A percentile compares a stretch with the other conserved stretches of the same genome.
Conservation (phyloP, 2,888 invertebrate genomes). For the Caenorhabditis zanzibari region DNA sequence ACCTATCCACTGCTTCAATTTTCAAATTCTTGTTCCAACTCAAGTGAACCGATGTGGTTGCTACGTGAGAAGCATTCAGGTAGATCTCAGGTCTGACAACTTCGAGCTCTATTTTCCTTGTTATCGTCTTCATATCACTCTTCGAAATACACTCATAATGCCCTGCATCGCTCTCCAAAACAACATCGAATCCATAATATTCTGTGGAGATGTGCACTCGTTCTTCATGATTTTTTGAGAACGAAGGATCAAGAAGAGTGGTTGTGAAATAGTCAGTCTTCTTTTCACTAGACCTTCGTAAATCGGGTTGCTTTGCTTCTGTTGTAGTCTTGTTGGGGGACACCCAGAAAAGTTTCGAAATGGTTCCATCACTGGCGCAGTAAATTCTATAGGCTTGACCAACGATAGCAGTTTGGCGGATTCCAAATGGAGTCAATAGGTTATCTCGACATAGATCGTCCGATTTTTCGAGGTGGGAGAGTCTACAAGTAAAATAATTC, state of each 20-base stretch:
- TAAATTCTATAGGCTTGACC: conserved; percentile 65
- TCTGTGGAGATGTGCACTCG: conserved; percentile 64
- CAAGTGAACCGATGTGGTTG: conserved; percentile 64
- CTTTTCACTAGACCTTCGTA: conserved; percentile 18
- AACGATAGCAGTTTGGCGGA: conserved; percentile 48
- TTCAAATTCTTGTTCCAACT: conserved; percentile 68
- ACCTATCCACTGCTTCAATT: conserved; percentile 65
- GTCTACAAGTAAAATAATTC: too few species aligned
- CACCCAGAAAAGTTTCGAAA: conserved; percentile 59
- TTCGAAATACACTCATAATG: conserved; percentile 63
- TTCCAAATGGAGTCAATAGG: conserved; percentile 50
- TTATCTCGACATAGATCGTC: conserved; percentile 63
- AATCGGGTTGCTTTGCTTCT: conserved; percentile 43
- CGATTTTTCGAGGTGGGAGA: conserved; percentile 23
- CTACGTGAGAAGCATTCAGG: conserved; percentile 57
- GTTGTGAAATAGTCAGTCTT: conserved; percentile 67
- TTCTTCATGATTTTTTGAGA: conserved; percentile 35
- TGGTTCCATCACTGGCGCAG: conserved; percentile 49
- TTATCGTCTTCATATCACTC: conserved; percentile 38
- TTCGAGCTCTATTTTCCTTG: conserved; percentile 52
- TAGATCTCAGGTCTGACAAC: conserved; percentile 57
- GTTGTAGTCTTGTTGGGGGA: conserved; percentile 44
- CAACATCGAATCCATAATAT: conserved; percentile 67
- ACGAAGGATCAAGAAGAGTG: conserved; percentile 64
- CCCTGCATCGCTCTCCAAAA: conserved; percentile 61